Evolutionary conservation across 2,888 invertebrate species (phyloP).

Genomic region (Phengaris alcon): DNA sequence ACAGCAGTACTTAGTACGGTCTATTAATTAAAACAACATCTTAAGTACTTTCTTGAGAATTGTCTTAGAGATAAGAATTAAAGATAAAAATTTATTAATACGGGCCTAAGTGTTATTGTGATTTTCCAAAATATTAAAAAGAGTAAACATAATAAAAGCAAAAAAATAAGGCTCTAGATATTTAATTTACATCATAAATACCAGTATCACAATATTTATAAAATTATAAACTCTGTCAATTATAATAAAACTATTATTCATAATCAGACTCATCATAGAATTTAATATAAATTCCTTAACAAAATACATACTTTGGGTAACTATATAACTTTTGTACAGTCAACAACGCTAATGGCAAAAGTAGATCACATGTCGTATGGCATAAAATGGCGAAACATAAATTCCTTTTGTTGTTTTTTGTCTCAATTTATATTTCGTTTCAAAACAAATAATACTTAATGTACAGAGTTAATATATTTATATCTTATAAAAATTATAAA

Average conservation of each 20-base stretch:
- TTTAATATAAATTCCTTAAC: conserved; percentile 72
- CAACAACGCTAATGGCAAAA: conserved; percentile 74
- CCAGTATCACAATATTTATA: conserved; percentile 72
- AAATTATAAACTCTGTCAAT: conserved; percentile 62
- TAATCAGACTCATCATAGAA: conserved; percentile 73
- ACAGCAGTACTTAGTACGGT: too few relatives aligned
- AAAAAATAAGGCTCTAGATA: conserved; percentile 35
- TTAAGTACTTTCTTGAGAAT: too few relatives aligned
- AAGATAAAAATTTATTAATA: too few relatives aligned
- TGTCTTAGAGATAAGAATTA: too few relatives aligned
- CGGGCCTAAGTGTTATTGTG: background rate
- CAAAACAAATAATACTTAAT: conserved; percentile 7
- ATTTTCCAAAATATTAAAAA: background rate
- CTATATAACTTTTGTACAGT: conserved; percentile 70
- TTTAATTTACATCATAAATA: conserved; percentile 59
- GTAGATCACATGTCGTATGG: conserved; percentile 57
- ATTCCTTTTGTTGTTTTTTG: background rate
- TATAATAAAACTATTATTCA: conserved; percentile 59
- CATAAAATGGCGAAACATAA: conserved; percentile 52
- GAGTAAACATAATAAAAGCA: conserved; percentile 20
- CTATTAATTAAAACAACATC: too few relatives aligned
- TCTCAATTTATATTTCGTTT: background rate
- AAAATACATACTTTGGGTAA: conserved; percentile 69
- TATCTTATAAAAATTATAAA: conserved; percentile 14
- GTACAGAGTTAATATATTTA: conserved; percentile 17